Base-by-base conservation (phyloP, 2,888 invertebrate genomes). In the Phoronis australis region DNA sequence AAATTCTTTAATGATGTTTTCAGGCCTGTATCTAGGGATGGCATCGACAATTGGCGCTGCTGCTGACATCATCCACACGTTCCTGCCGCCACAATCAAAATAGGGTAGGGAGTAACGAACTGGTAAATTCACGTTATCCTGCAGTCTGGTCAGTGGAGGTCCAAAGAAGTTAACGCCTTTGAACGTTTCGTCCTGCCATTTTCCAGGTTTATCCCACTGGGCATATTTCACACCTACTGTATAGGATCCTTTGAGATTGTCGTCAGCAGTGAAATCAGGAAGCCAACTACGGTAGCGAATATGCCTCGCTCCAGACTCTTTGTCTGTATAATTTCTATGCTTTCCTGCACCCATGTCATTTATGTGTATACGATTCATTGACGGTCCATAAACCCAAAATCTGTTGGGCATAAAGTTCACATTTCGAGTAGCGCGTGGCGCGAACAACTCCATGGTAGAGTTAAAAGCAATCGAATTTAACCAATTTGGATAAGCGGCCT, bases 31-130 rank as follows among this genome's bases (percentile, higher is more conserved):
- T 57, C 76, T 55, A 0, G 95, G 95, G 78, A 88, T 94, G 60
- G 94, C 91, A 72, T 97, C 97, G 3, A 92, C 92, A 37, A 97
- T 88, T 0, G 96, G 96, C 22, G 91, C 88, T 1, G 93, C 89
- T 0, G 94, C 95, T 23, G 87, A 89, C 6, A 96, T 87, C 31
- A 96, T 80, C 97, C 97, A 97, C 71, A 93, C 88, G 78, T 96
- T 94, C 0, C 94, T 87, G 56, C 94, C 82, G 4, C 90, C 91
- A 75, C 96, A 97, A 80, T 97, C 96, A 75, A 91, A 97, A 75
- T 96, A 97, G 0, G 96, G 96, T 50, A 87, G 82, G 0, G 92
- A 92, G 86, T 90, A 95, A 73, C 89, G 87, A 0, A 97, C 90
- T 15, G 96, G 96, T 1, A 95, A 91, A 2, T 55, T 55, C 26